Base-by-base conservation (phyloP, 2,797 vertebrate genomes). In the Eleutherodactylus coqui region DNA sequence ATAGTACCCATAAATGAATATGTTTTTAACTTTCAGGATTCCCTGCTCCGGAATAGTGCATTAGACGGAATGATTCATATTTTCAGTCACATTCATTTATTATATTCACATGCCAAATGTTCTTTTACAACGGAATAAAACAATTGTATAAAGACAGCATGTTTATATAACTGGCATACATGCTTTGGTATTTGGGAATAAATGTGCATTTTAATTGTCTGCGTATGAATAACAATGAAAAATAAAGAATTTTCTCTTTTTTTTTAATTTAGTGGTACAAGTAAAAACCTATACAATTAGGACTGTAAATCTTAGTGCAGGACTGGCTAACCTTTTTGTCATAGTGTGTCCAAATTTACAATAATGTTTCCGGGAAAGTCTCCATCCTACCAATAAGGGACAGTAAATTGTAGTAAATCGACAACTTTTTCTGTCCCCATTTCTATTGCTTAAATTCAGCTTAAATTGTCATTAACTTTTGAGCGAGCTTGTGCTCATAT, bases 1-100 rank as follows among this genome's bases (percentile, higher is more conserved):
- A 70, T 80, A 79, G 67, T 79, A 77, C 72, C 86, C 88, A 85
- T 87, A 89, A 49, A 5, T 1, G 70, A 91, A 91, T 87, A 88
- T 85, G 89, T 89, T 36, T 72, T 21, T 90, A 88, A 82, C 58
- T 82, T 82, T 24, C 58, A 82, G 79, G 79, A 76, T 86, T 82
- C 58, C 72, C 41, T 76, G 17, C 69, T 67, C 34, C 51, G 41
- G 41, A 41, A 79, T 79, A 76, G 34, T 76, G 55, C 55, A 82
- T 82, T 75, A 81, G 75, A 75, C 45, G 19, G 34, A 67, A 67
- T 75, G 70, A 82, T 86, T 75, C 62, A 82, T 75, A 47, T 53
- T 75, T 67, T 86, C 55, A 75, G 58, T 75, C 43, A 69, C 58
- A 49, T 81, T 29, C 2, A 34, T 82, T 34, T 82, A 76, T 86